Percentiles rank a stretch among this genome's conserved stretches.
phyloP scores from a whole-genome alignment of 2,113 vertebrate species.

The Bostrychus sinensis region DNA sequence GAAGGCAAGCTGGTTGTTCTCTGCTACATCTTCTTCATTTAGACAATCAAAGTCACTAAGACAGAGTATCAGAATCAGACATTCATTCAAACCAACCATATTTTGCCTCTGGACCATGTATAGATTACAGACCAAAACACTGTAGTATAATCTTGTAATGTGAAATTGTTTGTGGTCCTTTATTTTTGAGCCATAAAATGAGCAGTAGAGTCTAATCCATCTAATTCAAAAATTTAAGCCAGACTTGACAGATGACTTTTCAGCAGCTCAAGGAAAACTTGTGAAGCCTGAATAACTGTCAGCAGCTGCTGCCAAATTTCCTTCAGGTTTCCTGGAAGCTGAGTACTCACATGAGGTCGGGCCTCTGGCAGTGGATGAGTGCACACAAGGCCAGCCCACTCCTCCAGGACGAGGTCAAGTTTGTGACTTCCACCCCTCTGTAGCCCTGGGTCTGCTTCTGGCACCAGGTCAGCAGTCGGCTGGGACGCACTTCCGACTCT shows the following conservation, averaged over 20 bases:
- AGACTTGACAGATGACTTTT: constrained; percentile 5
- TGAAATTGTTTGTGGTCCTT: neutral
- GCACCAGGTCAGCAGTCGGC: constrained; percentile 92
- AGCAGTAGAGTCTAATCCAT: neutral
- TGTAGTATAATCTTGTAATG: neutral
- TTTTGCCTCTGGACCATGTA: too few species aligned
- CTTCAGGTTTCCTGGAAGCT: neutral
- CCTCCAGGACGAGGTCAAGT: constrained; percentile 90
- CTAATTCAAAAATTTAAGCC: neutral
- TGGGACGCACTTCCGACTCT: constrained; percentile 89
- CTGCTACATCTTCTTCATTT: constrained; percentile 82
- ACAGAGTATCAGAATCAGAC: neutral
- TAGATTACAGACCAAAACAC: too few species aligned
- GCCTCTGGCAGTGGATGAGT: constrained; percentile 90
- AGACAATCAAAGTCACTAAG: constrained; percentile 88
- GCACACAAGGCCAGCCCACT: constrained; percentile 92
- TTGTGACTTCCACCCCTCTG: constrained; percentile 80
- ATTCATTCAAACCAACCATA: neutral
- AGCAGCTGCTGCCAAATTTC: neutral
- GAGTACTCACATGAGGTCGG: constrained; percentile 84
- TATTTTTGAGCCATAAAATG: neutral
- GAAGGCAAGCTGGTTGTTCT: constrained; percentile 93
- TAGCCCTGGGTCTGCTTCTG: constrained; percentile 93
- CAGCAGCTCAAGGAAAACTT: neutral
- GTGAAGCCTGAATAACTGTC: neutral